These are phyloP conservation scores for Hucho hucho DNA, from an alignment of 2,113 vertebrate species.

Conservation along the genomic window DNA sequence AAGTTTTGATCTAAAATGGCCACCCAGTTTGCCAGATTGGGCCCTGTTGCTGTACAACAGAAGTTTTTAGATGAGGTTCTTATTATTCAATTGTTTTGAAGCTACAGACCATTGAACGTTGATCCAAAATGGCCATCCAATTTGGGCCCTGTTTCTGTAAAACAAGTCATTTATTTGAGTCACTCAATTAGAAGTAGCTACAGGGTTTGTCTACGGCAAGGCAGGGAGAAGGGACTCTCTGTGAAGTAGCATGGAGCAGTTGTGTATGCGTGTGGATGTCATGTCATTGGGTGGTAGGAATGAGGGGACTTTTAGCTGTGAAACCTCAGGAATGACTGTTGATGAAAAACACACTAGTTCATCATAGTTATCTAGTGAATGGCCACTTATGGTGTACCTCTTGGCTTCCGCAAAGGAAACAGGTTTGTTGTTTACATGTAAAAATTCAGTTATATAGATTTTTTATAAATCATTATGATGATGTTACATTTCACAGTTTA, in stretches of 20 bases:
- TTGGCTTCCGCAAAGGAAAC: background rate
- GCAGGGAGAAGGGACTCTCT: background rate
- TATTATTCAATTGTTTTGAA: too few species aligned
- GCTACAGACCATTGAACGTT: slow-evolving; percentile 11
- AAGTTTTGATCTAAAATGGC: slow-evolving; percentile 3
- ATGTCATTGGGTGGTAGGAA: slow-evolving; percentile 52
- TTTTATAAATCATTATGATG: background rate
- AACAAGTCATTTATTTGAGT: background rate
- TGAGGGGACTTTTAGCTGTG: slow-evolving; percentile 32
- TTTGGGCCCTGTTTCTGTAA: background rate
- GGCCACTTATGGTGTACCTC: background rate
- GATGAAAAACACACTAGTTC: slow-evolving; percentile 30
- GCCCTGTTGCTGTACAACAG: background rate
- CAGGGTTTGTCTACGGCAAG: background rate
- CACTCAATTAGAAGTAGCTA: background rate
- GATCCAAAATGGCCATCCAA: background rate
- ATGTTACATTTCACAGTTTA: background rate
- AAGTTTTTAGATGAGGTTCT: background rate
- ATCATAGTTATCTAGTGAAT: background rate
- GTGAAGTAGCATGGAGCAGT: slow-evolving; percentile 16
- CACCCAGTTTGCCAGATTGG: background rate
- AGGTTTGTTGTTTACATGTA: background rate
- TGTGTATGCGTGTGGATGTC: slow-evolving; percentile 36
- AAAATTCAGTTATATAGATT: background rate
- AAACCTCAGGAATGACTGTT: slow-evolving; percentile 36